Evolutionary conservation across 1,140 invertebrate genomes (phyloP), one percentile per base, ranked within the genome.

Genomic region (Vanessa atalanta): DNA sequence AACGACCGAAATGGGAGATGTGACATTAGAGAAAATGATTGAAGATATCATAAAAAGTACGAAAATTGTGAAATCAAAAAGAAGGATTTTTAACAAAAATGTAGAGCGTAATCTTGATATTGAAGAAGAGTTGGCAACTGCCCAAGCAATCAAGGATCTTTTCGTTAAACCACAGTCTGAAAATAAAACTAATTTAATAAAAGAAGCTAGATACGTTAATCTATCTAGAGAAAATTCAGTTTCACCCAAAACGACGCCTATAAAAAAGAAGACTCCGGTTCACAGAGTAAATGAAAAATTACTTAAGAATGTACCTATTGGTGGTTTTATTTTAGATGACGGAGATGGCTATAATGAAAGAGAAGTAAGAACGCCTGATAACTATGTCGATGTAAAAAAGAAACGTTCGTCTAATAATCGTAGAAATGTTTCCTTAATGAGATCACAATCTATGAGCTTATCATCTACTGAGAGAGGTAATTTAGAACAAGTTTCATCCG

Each of bases 11-110:
- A 93, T 93, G 91, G 91, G 91, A 12, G 91, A 93, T 77, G 79
- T 89, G n/a, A 93, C 91, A 15, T 80, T 93, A 26, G 91, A 93
- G 71, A 88, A 73, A 81, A 91, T 93, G 89, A 93, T 93, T 75
- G 91, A 93, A 79, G 91, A 93, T 73, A 93, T 93, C 43, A 93
- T 93, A 31, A 93, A 93, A 78, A 93, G 91, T 78, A 93, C 91
- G 8, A 93, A 93, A 84, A 90, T 91, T 55, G 80, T 91, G 3
- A 93, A 91, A 82, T 88, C 89, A 47, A 93, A 86, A 83, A 74
- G 91, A 80, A 84, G 84, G 73, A 88, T 91, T 61, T 66, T 90
- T 43, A 88, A 88, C 26, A 85, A 84, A 61, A 74, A 72, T 20
- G 23, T 72, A 43, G 79, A 85, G 72, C 63, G 76, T n/a, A 80